Percentiles rank a stretch among this genome's conserved stretches.
Conservation (phyloP, 2,797 vertebrate species). For the Mus minutoides region DNA sequence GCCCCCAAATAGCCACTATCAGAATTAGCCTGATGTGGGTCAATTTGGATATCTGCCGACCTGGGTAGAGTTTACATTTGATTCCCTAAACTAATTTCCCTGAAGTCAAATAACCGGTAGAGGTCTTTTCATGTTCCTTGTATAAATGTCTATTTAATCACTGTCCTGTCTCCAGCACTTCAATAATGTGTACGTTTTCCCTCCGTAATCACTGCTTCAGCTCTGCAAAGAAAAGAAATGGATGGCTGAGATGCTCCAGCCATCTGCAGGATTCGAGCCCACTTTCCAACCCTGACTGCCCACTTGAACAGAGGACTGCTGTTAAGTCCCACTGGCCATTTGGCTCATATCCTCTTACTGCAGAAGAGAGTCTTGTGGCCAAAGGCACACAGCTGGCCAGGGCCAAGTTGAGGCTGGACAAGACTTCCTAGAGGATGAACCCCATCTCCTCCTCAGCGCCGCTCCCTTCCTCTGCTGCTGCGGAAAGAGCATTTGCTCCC, state of each 20-base stretch:
- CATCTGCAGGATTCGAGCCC: constrained; percentile 63
- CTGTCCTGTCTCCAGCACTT: constrained; percentile 61
- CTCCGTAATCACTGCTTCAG: constrained; percentile 56
- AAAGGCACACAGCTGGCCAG: constrained; percentile 20
- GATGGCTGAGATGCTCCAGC: constrained; percentile 17
- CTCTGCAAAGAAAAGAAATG: constrained; percentile 59
- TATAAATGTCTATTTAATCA: constrained; percentile 79
- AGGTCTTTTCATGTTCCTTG: constrained; percentile 72
- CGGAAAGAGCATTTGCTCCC: background rate
- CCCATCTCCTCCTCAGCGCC: accelerated
- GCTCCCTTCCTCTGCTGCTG: background rate
- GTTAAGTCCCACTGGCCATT: constrained; percentile 43
- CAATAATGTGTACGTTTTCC: constrained; percentile 61
- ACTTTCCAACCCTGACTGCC: background rate
- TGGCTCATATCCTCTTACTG: constrained; percentile 3
- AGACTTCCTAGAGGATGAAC: background rate
- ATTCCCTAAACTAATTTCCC: constrained; percentile 80
- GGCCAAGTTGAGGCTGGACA: background rate
- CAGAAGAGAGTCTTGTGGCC: background rate
- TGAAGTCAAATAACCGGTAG: constrained; percentile 69
- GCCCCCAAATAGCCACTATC: constrained; percentile 48
- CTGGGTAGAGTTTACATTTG: constrained; percentile 61
- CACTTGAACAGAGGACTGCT: constrained; percentile 37
- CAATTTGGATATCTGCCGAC: constrained; percentile 68
- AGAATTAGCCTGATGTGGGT: constrained; percentile 39